A percentile compares a stretch with the other conserved stretches of the same genome.
Conservation (phyloP, 2,113 vertebrate genomes). For the Cynoglossus semilaevis region DNA sequence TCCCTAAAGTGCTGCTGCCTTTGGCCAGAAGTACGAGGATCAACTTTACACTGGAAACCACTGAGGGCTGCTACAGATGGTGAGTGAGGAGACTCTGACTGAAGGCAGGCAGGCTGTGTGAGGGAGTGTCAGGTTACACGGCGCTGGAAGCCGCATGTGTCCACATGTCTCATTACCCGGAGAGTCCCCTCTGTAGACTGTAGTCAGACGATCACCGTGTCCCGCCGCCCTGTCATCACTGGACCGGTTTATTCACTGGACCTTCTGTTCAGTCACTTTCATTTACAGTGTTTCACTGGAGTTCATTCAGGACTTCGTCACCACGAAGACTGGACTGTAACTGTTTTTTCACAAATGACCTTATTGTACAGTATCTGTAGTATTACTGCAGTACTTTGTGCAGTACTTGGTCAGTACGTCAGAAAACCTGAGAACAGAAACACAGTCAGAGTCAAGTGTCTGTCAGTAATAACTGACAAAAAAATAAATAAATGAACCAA, state of each 20-base stretch:
- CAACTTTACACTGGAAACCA: slow-evolving; percentile 90
- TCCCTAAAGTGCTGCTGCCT: slow-evolving; percentile 90
- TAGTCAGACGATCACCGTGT: background rate
- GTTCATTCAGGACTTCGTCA: too few relatives aligned
- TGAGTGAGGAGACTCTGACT: slow-evolving; percentile 68
- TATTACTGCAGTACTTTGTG: too few relatives aligned
- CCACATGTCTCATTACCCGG: slow-evolving; percentile 16
- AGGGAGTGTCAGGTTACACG: slow-evolving; percentile 29
- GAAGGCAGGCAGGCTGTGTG: background rate
- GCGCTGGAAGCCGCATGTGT: background rate
- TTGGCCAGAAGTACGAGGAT: slow-evolving; percentile 84
- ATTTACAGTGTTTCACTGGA: too few relatives aligned
- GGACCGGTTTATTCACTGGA: background rate
- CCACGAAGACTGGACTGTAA: too few relatives aligned
- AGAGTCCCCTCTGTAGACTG: background rate
- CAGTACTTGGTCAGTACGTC: too few relatives aligned
- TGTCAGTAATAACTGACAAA: too few relatives aligned
- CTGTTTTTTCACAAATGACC: too few relatives aligned
- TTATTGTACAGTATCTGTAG: too few relatives aligned
- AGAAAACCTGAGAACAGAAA: too few relatives aligned
- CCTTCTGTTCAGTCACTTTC: too few relatives aligned
- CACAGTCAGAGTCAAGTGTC: too few relatives aligned
- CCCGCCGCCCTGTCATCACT: background rate
- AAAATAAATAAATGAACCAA: too few relatives aligned
- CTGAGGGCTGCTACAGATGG: slow-evolving; percentile 95